Percentiles rank a stretch among this genome's conserved stretches.
Evolutionary conservation across 2,113 vertebrate species (phyloP).

Genomic region (Macquaria ambigua): DNA sequence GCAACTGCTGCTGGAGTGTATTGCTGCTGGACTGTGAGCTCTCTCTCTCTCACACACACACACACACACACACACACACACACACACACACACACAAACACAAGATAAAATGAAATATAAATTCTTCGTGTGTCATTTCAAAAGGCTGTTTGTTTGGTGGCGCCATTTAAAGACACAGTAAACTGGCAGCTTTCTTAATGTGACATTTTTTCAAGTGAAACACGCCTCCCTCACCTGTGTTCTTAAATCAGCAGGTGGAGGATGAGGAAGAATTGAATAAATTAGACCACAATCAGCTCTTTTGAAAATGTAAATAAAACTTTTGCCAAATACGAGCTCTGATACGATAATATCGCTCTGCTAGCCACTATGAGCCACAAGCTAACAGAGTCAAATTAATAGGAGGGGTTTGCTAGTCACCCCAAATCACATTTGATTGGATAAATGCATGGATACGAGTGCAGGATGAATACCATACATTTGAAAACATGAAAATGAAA

Average conservation of each 20-base stretch:
- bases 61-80: constrained; percentile 13
- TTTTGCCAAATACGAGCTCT: too few relatives aligned
- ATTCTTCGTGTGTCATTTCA: background rate
- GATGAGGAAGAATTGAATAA: too few relatives aligned
- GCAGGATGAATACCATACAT: too few relatives aligned
- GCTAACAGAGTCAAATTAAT: background rate
- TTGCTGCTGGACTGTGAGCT: constrained; percentile 95
- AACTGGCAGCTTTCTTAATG: too few relatives aligned
- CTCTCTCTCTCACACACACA: background rate
- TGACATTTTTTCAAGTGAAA: too few relatives aligned
- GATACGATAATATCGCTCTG: background rate
- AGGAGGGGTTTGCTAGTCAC: background rate
- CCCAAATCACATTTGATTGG: background rate
- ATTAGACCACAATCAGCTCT: too few relatives aligned
- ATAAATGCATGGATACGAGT: too few relatives aligned
- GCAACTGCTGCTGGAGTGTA: constrained; percentile 95
- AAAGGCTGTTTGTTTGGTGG: background rate
- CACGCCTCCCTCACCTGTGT: too few relatives aligned
- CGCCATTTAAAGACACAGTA: too few relatives aligned
- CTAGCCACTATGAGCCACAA: background rate
- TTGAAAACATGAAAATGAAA: too few relatives aligned
- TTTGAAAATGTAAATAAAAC: too few relatives aligned
- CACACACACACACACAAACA: constrained; percentile 62
- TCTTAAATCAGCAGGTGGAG: too few relatives aligned
- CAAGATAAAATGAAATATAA: background rate